Percentiles rank a stretch among this genome's conserved stretches.
These are phyloP conservation scores for Hemicordylus capensis DNA, from an alignment of 2,113 vertebrate species.

Conservation along the genomic window DNA sequence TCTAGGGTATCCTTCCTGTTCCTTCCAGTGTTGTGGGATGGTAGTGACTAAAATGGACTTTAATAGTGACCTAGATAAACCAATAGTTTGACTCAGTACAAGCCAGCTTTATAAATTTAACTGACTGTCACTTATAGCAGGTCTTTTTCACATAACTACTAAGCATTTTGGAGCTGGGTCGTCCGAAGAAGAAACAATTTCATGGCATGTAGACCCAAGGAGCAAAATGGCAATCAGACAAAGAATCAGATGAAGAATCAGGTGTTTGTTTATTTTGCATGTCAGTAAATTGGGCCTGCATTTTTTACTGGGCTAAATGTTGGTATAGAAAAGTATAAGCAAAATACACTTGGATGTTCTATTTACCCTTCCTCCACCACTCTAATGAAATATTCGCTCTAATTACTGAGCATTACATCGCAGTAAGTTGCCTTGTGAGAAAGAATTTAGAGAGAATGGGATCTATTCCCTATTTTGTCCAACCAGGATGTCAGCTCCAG, in stretches of 20 bases:
- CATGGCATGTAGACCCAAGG: neutral
- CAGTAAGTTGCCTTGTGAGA: neutral
- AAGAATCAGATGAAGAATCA: neutral
- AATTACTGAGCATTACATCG: rapidly evolving
- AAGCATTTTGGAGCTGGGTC: neutral
- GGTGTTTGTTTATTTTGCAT: neutral
- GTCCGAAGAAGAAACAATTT: neutral
- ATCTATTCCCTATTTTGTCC: neutral
- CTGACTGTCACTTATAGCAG: neutral
- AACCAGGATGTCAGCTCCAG: neutral
- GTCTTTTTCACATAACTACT: neutral
- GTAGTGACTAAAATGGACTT: too few species aligned
- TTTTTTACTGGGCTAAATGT: neutral
- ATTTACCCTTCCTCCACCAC: neutral
- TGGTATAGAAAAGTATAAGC: neutral
- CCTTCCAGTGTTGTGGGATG: neutral
- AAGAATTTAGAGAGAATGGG: neutral
- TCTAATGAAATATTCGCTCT: neutral
- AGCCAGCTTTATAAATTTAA: too few species aligned
- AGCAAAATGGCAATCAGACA: neutral
- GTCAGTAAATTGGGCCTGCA: neutral
- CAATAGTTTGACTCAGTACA: too few species aligned
- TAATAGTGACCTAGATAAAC: too few species aligned
- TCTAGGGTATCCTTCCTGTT: neutral
- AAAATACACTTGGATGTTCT: rapidly evolving